phyloP scores from a whole-genome alignment of 1,140 invertebrate species.

The Stenopsyche tienmushanensis region DNA sequence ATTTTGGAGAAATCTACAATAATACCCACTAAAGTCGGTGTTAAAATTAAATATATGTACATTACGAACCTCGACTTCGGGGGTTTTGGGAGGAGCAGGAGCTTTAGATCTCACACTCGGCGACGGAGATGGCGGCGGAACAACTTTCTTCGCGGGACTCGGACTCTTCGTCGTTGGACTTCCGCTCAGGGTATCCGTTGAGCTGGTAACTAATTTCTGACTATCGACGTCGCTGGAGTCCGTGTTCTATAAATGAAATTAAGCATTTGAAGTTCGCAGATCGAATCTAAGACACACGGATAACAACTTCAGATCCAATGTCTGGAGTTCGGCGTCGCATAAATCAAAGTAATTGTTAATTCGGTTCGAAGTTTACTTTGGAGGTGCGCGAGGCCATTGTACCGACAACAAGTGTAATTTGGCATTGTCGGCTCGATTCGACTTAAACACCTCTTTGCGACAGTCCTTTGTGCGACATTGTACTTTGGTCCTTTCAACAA shows the following conservation, averaged over 20 bases:
- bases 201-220: conserved; percentile 38
- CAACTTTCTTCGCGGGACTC: conserved; percentile 4
- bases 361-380: background rate
- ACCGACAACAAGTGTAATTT: conserved; percentile 1
- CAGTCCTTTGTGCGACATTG: no score
- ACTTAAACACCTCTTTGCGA: background rate
- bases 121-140: background rate
- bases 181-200: conserved; percentile 32
- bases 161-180: conserved; percentile 27
- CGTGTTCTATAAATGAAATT: conserved; percentile 27
- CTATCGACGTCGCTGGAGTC: conserved; percentile 39
- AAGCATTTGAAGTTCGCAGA: background rate
- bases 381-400: background rate
- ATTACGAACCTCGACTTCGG: conserved; percentile 36
- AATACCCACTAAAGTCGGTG: no score
- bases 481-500: no score
- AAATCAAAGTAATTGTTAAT: background rate
- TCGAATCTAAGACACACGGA: background rate
- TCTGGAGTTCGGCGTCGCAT: no score
- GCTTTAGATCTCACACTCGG: conserved; percentile 19
- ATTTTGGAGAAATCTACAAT: background rate
- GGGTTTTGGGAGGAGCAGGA: conserved; percentile 25
- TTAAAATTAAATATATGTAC: background rate
- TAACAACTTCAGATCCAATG: background rate
- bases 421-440: conserved; percentile 1